Evolutionary conservation across 2,797 vertebrate species (phyloP).

Genomic region (Gadopsis bispinosus): DNA sequence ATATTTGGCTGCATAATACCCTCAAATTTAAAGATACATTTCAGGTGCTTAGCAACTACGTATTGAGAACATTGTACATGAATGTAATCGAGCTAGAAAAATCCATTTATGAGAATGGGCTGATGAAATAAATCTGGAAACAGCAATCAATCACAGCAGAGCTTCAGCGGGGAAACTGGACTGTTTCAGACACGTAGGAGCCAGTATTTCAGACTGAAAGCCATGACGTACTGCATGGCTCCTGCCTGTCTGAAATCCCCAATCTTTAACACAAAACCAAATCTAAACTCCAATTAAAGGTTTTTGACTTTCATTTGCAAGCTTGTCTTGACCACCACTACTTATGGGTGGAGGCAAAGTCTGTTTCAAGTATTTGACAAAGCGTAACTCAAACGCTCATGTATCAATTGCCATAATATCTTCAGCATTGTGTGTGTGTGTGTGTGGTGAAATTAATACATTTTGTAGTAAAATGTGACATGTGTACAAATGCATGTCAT

Average conservation of each 20-base stretch:
- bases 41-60: slow-evolving; percentile 62
- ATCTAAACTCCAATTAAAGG: slow-evolving; percentile 82
- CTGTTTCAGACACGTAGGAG: slow-evolving; percentile 85
- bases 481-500: slow-evolving; percentile 54
- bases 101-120: slow-evolving; percentile 70
- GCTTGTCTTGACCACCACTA: slow-evolving; percentile 78
- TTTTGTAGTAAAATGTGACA: slow-evolving; percentile 55
- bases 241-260: slow-evolving; percentile 86
- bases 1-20: slow-evolving; percentile 34
- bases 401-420: slow-evolving; percentile 72
- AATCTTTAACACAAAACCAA: slow-evolving; percentile 83
- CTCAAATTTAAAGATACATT: slow-evolving; percentile 47
- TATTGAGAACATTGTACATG: slow-evolving; percentile 48
- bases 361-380: slow-evolving; percentile 80
- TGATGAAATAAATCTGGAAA: slow-evolving; percentile 84
- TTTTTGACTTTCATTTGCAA: slow-evolving; percentile 80
- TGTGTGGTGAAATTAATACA: slow-evolving; percentile 47
- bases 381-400: slow-evolving; percentile 65
- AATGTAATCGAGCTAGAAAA: slow-evolving; percentile 60
- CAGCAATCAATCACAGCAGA: slow-evolving; percentile 81
- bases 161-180: slow-evolving; percentile 81
- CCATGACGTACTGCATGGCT: slow-evolving; percentile 84
- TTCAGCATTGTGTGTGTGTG: slow-evolving; percentile 52
- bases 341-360: slow-evolving; percentile 76
- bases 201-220: slow-evolving; percentile 81